phyloP scores from a whole-genome alignment of 2,113 vertebrate species.

The Seriola rivoliana region DNA sequence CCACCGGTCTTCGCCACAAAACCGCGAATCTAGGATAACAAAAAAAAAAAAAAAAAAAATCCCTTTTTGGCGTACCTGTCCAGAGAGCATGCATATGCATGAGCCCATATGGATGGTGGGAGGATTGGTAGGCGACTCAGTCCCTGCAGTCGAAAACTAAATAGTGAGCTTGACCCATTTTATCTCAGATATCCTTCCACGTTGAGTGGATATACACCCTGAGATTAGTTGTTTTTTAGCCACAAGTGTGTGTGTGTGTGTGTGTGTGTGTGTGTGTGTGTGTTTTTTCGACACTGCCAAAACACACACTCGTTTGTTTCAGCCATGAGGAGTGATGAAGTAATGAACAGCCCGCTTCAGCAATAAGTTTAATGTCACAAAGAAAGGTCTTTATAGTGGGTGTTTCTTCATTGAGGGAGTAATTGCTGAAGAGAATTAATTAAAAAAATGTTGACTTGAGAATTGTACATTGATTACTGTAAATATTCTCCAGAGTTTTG shows the following conservation, averaged over 20 bases:
- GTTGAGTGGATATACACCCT: slow-evolving; percentile 3
- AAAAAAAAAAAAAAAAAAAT: neutral
- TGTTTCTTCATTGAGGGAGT: slow-evolving; percentile 63
- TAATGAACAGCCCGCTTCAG: slow-evolving; percentile 61
- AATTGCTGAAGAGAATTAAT: slow-evolving; percentile 78
- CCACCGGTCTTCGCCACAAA: slow-evolving; percentile 8
- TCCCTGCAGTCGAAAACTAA: slow-evolving; percentile 65
- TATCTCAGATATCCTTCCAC: slow-evolving; percentile 58
- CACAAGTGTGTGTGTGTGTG: slow-evolving; percentile 11
- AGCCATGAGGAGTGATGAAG: slow-evolving; percentile 66
- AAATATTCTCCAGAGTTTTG: slow-evolving; percentile 72
- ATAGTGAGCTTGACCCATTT: slow-evolving; percentile 70
- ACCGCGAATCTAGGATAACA: slow-evolving; percentile 40
- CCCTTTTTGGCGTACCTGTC: slow-evolving; percentile 65
- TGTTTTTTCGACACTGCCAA: slow-evolving; percentile 28
- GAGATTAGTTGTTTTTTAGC: slow-evolving; percentile 36
- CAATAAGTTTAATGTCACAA: slow-evolving; percentile 71
- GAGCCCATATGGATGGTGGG: slow-evolving; percentile 76
- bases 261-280: neutral
- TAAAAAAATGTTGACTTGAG: slow-evolving; percentile 70
- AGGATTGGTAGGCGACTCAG: slow-evolving; percentile 68
- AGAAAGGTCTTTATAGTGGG: slow-evolving; percentile 71
- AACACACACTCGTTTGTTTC: slow-evolving; percentile 69
- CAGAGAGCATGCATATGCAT: slow-evolving; percentile 72
- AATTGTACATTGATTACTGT: slow-evolving; percentile 78